Conservation (phyloP, 23 tunicate species). For the Botrylloides violaceus region DNA sequence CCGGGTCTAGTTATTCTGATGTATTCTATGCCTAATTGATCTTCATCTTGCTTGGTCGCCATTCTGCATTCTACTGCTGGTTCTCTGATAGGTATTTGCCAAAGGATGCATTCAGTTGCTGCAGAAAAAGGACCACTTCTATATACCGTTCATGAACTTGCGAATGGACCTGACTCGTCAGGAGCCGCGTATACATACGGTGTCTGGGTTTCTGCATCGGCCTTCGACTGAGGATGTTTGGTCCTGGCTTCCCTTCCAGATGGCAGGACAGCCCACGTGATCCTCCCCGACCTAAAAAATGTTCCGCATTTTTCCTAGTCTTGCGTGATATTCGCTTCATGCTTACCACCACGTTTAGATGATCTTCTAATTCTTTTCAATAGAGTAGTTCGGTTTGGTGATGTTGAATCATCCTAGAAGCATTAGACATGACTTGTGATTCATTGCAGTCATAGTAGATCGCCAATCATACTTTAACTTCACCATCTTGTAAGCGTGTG, state of each 20-base stretch:
- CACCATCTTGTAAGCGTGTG: too few relatives aligned
- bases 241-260: background rate
- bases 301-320: too few relatives aligned
- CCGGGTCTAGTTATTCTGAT: background rate
- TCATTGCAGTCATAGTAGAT: too few relatives aligned
- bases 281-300: background rate
- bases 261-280: too few relatives aligned
- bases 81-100: background rate
- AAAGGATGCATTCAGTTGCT: background rate
- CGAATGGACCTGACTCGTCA: background rate
- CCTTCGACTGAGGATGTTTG: background rate
- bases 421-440: too few relatives aligned
- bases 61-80: background rate
- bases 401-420: too few relatives aligned
- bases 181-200: background rate
- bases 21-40: background rate
- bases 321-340: too few relatives aligned
- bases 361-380: background rate
- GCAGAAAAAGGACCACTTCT: background rate
- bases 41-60: background rate
- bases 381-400: background rate
- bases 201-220: background rate
- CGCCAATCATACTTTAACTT: too few relatives aligned
- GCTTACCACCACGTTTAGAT: background rate
- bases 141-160: background rate